A percentile compares a stretch with the other conserved stretches of the same genome.
phyloP scores from a whole-genome alignment of 92 coral and sea anemone genomes.

The Chrysogorgia sp. region DNA sequence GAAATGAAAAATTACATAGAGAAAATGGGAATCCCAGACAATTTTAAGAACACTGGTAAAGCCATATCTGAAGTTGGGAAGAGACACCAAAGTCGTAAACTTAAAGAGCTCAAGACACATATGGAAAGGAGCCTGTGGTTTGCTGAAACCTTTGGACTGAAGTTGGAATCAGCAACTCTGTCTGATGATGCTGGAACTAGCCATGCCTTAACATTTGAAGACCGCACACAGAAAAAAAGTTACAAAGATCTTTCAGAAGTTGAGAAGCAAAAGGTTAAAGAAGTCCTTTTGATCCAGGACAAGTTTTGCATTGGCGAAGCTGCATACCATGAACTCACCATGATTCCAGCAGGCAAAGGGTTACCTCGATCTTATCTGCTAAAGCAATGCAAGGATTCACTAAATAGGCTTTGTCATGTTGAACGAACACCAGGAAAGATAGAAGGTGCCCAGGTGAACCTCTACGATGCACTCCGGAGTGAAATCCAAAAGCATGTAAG shows the following conservation, averaged over 20 bases:
- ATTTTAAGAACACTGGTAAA: constrained; percentile 19
- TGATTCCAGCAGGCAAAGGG: constrained; percentile 48
- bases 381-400: constrained; percentile 23
- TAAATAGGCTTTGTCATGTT: constrained; percentile 8
- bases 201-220: constrained; percentile 18
- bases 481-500: constrained; percentile 33
- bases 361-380: constrained; percentile 25
- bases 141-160: constrained; percentile 64
- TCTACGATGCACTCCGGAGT: constrained; percentile 19
- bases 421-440: constrained; percentile 18
- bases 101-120: constrained; percentile 59
- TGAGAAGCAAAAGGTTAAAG: constrained; percentile 58
- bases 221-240: constrained; percentile 30
- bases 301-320: constrained; percentile 69
- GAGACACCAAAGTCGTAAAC: constrained; percentile 9
- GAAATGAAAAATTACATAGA: constrained; percentile 15
- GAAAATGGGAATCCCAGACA: neutral
- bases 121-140: constrained; percentile 70
- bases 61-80: constrained; percentile 7
- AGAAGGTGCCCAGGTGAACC: constrained; percentile 29
- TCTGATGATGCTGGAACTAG: constrained; percentile 26
- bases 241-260: constrained; percentile 50
- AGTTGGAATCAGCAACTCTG: constrained; percentile 33
- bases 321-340: constrained; percentile 68
- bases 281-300: constrained; percentile 52